Evolutionary conservation across 2,113 vertebrate genomes (phyloP).

Genomic region (Synchiropus splendidus): DNA sequence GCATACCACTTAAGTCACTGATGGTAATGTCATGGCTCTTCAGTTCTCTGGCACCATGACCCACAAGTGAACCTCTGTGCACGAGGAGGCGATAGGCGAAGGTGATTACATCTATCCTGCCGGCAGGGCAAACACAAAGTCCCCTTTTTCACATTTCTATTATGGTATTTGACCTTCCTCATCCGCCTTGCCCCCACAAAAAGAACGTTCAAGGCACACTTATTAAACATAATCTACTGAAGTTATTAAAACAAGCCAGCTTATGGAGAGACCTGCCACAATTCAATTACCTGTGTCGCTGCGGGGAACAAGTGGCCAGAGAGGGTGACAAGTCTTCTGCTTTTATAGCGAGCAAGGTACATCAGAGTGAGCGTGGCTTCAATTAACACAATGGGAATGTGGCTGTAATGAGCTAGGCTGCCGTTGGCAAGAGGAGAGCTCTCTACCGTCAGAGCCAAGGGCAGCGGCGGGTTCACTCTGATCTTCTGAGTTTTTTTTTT

Average conservation of each 20-base stretch:
- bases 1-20: too few species aligned
- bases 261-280: conserved; percentile 67
- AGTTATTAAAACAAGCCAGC: conserved; percentile 77
- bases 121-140: conserved; percentile 40
- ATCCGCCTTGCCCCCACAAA: conserved; percentile 57
- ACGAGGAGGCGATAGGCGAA: conserved; percentile 34
- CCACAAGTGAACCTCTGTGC: conserved; percentile 43
- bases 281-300: conserved; percentile 76
- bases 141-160: conserved; percentile 58
- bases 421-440: conserved; percentile 52
- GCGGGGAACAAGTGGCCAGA: conserved; percentile 53
- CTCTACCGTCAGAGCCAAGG: conserved; percentile 45
- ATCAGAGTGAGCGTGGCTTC: conserved; percentile 62
- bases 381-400: conserved; percentile 67
- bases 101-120: conserved; percentile 60
- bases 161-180: conserved; percentile 68
- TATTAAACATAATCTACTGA: conserved; percentile 75
- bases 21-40: too few species aligned
- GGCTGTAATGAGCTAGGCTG: conserved; percentile 56
- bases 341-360: conserved; percentile 53
- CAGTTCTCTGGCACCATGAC: conserved; percentile 25
- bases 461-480: conserved; percentile 36
- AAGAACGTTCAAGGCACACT: conserved; percentile 67
- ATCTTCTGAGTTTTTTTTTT: conserved; percentile 52
- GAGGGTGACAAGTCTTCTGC: conserved; percentile 54